Base-by-base conservation (phyloP, 2,113 vertebrate species). In the Crotophaga sulcirostris region DNA sequence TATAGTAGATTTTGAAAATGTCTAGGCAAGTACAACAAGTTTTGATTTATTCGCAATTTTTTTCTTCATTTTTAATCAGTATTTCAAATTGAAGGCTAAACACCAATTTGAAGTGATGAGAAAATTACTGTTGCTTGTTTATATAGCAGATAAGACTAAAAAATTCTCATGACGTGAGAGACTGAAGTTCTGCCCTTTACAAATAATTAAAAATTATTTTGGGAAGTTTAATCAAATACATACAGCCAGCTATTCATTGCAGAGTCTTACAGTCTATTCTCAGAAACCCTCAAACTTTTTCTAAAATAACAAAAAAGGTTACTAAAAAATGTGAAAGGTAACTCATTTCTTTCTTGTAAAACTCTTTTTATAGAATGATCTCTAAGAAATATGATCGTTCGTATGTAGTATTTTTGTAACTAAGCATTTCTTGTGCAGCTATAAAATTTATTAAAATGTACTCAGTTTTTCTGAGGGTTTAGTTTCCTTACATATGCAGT, bases 281-380 rank as follows among this genome's bases (percentile, higher is more conserved):
- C 18, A 89, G 13, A 72, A 67, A 72, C 2, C 7, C 21, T 58
- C 52, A 63, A 56, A 75, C 1, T 13, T 76, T 72, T 34, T 25
- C 7, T 16, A 79, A 44, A 66, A 49, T 33, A 52, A 20, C 6
- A 54, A 38, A 64, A 7, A 73, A 69, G 24, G 44, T 79, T 70
- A 51, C 5, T 45, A 74, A 79, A 84, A 90, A n/a, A 23, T 28
- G 16, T 38, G 13, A 59, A 49, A 38, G 13, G 1, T 17, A 59
- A 60, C 15, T 58, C 7, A 72, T 59, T 5, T 16, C 6, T 62
- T 63, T 40, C 38, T 54, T 73, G 24, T 11, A 29, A 84, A 92
- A 87, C 1, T 18, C 9, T 56, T 75, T 80, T 62, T 7, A 18
- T 62, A 23, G 6, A 0, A 0, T 49, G 4, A 10, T 63, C 2